Evolutionary conservation across 1,140 invertebrate species (phyloP).

Genomic region (Aphelinus atriplicis): DNA sequence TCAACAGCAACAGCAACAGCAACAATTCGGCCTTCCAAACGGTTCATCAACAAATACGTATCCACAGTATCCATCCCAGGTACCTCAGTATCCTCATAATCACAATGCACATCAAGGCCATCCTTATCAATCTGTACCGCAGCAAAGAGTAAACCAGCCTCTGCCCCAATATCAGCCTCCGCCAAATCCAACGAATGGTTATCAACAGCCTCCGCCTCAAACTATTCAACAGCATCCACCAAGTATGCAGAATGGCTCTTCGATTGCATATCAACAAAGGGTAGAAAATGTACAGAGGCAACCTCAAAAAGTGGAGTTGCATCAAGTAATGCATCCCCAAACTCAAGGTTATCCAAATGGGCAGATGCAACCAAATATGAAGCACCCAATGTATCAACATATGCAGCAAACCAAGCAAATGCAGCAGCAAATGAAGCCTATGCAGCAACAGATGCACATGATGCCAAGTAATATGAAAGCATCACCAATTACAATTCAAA

Average conservation of each 20-base stretch:
- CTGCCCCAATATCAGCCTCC: conserved; percentile 61
- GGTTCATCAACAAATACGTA: conserved; percentile 56
- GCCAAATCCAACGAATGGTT: conserved; percentile 50
- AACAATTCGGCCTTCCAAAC: conserved; percentile 39
- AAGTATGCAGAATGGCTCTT: conserved; percentile 47
- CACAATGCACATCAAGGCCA: conserved; percentile 53
- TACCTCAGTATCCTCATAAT: conserved; percentile 48
- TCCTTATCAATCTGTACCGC: conserved; percentile 53
- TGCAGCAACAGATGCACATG: conserved; percentile 58
- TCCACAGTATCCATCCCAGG: conserved; percentile 49
- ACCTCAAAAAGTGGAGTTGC: conserved; percentile 52
- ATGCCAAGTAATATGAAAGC: conserved; percentile 15
- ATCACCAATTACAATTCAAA: conserved; percentile 36
- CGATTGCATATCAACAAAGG: conserved; percentile 63
- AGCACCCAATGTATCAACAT: conserved; percentile 70
- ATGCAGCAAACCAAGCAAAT: conserved; percentile 69
- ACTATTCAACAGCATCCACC: conserved; percentile 48
- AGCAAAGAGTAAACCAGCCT: conserved; percentile 56
- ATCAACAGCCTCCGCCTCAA: conserved; percentile 50
- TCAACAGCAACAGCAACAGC: conserved; percentile 53
- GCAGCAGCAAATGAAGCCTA: conserved; percentile 73
- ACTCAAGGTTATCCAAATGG: conserved; percentile 56
- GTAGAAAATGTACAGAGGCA: conserved; percentile 58
- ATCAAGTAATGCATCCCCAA: conserved; percentile 68
- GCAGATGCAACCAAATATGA: conserved; percentile 60